Evolutionary conservation across 2,113 vertebrate genomes (phyloP).

Genomic region (Oreotrochilus melanogaster): DNA sequence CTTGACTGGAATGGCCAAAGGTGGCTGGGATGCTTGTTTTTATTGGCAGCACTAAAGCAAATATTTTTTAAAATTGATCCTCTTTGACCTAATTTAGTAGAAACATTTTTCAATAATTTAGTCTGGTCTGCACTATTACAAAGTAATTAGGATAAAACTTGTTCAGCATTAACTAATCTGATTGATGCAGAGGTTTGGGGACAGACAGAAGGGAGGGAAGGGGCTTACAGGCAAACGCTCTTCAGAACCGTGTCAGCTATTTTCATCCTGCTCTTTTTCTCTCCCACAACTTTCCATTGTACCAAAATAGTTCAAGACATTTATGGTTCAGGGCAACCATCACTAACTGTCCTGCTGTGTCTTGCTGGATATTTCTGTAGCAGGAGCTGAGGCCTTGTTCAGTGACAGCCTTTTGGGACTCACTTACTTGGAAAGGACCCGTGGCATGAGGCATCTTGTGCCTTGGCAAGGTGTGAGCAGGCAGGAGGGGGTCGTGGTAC

Average conservation of each 20-base stretch:
- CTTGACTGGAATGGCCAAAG: neutral
- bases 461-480: neutral
- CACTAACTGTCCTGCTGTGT: neutral
- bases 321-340: slow-evolving; percentile 39
- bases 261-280: slow-evolving; percentile 54
- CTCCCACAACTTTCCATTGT: slow-evolving; percentile 56
- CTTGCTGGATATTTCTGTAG: neutral
- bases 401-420: neutral
- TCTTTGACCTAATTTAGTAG: neutral
- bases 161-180: neutral
- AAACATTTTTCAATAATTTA: neutral
- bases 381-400: neutral
- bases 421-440: rapidly evolving
- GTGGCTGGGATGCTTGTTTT: neutral
- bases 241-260: slow-evolving; percentile 8
- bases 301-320: slow-evolving; percentile 66
- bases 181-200: neutral
- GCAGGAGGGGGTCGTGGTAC: neutral
- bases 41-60: neutral
- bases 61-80: neutral
- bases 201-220: neutral
- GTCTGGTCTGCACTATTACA: neutral
- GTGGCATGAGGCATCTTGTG: neutral
- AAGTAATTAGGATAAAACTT: neutral
- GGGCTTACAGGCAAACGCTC: neutral